Percentiles rank a stretch among this genome's conserved stretches.
phyloP scores from a whole-genome alignment of 2,888 invertebrate species.

The Blera fallax region DNA sequence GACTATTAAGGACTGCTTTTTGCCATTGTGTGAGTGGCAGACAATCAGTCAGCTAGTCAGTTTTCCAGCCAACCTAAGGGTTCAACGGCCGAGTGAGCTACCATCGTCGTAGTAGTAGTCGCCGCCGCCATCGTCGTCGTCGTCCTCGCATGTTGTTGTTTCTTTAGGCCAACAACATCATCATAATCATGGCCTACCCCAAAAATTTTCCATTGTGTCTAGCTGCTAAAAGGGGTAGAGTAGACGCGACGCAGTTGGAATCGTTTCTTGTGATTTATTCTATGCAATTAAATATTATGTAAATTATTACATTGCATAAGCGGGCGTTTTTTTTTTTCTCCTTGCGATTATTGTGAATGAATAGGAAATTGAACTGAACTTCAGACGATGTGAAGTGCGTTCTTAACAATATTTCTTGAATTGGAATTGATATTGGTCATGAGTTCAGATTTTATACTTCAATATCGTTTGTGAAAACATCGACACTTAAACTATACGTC shows the following conservation, averaged over 20 bases:
- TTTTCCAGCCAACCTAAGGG: constrained; percentile 59
- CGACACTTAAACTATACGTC: too few relatives aligned
- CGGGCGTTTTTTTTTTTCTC: constrained; percentile 8
- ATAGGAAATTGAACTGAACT: constrained; percentile 8
- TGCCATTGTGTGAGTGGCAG: constrained; percentile 53
- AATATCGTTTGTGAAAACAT: neutral
- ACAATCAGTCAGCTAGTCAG: constrained; percentile 71
- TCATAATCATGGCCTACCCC: constrained; percentile 71
- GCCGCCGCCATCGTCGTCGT: constrained; percentile 58
- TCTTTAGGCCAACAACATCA: constrained; percentile 73
- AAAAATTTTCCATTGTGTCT: constrained; percentile 68
- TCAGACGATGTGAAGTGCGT: neutral
- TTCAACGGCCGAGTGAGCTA: constrained; percentile 59
- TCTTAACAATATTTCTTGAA: neutral
- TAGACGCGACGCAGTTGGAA: constrained; percentile 51
- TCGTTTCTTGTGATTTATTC: constrained; percentile 53
- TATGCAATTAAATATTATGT: constrained; percentile 44
- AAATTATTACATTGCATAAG: constrained; percentile 50
- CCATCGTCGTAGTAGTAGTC: constrained; percentile 37
- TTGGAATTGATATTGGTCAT: neutral
- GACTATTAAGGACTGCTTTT: constrained; percentile 42
- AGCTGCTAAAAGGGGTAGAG: constrained; percentile 33
- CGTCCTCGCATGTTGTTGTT: constrained; percentile 55
- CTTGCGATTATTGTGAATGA: constrained; percentile 30
- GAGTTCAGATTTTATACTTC: neutral